Base-by-base conservation (phyloP, 2,888 invertebrate genomes). In the Eilema sororculum region DNA sequence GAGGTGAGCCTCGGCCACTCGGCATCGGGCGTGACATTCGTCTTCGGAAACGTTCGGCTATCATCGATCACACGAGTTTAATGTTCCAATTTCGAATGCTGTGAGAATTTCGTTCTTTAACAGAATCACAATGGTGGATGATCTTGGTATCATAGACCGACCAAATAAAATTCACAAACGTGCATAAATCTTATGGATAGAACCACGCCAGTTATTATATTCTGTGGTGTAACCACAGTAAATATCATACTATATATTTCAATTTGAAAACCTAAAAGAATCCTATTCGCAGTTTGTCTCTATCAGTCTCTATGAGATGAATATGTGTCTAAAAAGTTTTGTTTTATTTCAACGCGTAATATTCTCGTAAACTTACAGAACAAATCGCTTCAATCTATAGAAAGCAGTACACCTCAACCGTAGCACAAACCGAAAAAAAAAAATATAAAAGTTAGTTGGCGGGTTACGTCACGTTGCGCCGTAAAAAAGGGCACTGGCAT, bases 401-500 rank as follows among this genome's bases (percentile, higher is more conserved):
- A 5, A 8, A 25, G 57, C 0, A 6, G 16, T 13, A 3, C 22
- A 16, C 12, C 37, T 16, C 37, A 62, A 8, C 16, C 6, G 25
- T 9, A 24, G 56, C 24, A 57, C 22, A 57, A 24, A 6, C 9
- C 13, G 56, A 28, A 56, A 33, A 65, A 65, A 56, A 64, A 68
- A 25, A 30, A n/a, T n/a, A 12, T 12, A 28, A 67, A 65, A 67
- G 58, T 61, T 62, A 22, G 63, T 68, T 52, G 73, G 9, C 41
- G 25, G 24, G 25, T 63, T 63, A 63, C 20, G 25, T 63, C 70
- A 77, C 63, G 57, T 71, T 25, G 59, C 30, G 58, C 37, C 61
- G 63, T 77, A 69, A 71, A 78, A 71, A 64, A 65, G 20, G 58
- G 66, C 66, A 68, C 28, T 69, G 58, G 62, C 71, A 68, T 61